A percentile compares a stretch with the other conserved stretches of the same genome.
Evolutionary conservation across 1,140 invertebrate species (phyloP).

Genomic region (Ips nitidus): DNA sequence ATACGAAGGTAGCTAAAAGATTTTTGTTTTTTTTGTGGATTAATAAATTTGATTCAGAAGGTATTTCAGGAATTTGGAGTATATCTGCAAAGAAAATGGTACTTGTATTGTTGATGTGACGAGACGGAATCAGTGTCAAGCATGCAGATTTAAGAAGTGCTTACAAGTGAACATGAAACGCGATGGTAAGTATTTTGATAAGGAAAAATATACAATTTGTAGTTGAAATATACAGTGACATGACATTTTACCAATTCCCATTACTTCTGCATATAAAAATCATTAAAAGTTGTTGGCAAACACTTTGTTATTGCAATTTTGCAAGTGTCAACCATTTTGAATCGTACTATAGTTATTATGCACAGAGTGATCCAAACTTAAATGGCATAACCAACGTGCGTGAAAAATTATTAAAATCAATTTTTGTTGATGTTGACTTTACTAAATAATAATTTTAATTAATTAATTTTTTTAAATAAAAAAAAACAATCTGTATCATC

Average conservation of each 20-base stretch:
- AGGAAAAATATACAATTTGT: conserved; percentile 17
- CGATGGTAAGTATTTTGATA: conserved; percentile 71
- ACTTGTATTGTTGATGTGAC: conserved; percentile 89
- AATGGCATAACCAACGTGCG: no score
- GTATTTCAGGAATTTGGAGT: conserved; percentile 77
- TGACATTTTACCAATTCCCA: not conserved
- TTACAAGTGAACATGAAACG: conserved; percentile 92
- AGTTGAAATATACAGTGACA: not conserved
- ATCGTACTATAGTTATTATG: no score
- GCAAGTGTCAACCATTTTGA: no score
- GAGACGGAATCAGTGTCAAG: conserved; percentile 91
- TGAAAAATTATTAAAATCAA: no score
- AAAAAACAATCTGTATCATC: no score
- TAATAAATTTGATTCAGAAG: not conserved
- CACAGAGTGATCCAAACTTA: no score
- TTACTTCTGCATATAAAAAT: no score
- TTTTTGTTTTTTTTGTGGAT: conserved; percentile 1
- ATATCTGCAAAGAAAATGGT: conserved; percentile 90
- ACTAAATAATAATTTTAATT: no score
- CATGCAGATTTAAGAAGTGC: conserved; percentile 91
- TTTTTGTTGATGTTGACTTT: no score
- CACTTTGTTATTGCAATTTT: not conserved
- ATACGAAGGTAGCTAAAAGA: conserved; percentile 66
- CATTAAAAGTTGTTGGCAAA: no score
- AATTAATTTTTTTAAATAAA: no score